Evolutionary conservation across 1,140 invertebrate species (phyloP), one percentile per base, ranked within the genome.

Genomic region (Drosophila arizonae): DNA sequence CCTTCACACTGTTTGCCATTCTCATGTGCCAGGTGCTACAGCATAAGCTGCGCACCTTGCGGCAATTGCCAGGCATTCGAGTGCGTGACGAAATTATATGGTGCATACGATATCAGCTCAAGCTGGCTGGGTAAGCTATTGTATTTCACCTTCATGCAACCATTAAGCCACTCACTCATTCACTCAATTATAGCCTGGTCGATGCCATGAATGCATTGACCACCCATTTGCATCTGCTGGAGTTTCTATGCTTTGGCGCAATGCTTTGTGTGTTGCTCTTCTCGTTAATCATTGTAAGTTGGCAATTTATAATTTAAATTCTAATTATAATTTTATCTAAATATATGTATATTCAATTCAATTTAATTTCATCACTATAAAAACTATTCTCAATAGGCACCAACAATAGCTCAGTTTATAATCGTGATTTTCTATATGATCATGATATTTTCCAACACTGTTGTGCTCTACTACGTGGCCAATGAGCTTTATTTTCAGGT

Each of bases 381-480:
- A 15, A 17, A 17, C 17, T 15, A 9, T 26, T 26, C 10, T 13
- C 13, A n/a, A 33, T 10, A 85, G 81, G 79, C 84, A 4, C 84
- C 84, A 80, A 88, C 84, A 0, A 68, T 84, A 8, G 85, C 56
- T 6, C 84, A 88, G 39, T 66, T 68, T 0, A 60, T 88, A 8
- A 89, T 90, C 6, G 86, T 90, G 0, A 70, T 86, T 21, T 79
- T 73, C 6, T 90, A 90, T 36, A 82, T 90, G 76, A 50, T 86
- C 0, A 90, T 90, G 86, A 90, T 90, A 61, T 90, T 90, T 39
- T 65, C 87, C 61, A 90, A 90, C 11, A 90, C 81, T 36, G 60
- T 77, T 11, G 86, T 90, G 1, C 70, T 90, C 3, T 90, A 90
- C 30, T 90, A 81, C n/a, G 79, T 87, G 45, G 86, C 86, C 56